Evolutionary conservation across 2,797 vertebrate species (phyloP).

Genomic region (Cirrhinus molitorella): DNA sequence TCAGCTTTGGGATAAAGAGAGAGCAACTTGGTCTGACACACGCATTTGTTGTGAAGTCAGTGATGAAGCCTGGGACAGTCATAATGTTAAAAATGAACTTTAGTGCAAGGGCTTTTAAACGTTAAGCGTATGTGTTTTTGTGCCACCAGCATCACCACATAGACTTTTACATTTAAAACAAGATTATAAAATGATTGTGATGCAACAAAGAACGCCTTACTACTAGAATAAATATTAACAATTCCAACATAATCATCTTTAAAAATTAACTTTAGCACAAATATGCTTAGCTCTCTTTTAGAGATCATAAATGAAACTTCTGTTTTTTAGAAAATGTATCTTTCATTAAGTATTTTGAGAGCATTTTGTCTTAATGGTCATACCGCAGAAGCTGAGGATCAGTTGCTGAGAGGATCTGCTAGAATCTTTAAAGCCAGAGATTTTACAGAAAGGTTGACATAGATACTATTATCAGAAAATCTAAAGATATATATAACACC

Average conservation of each 20-base stretch:
- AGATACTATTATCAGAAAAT: constrained; percentile 54
- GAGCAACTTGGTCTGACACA: constrained; percentile 38
- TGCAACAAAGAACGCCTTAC: not conserved
- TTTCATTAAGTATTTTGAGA: not conserved
- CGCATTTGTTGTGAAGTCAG: constrained; percentile 44
- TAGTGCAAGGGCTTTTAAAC: not conserved
- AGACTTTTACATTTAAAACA: not conserved
- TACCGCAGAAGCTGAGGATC: not conserved
- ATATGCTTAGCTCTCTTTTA: not conserved
- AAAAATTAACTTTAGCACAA: not conserved
- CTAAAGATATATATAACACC: constrained; percentile 63
- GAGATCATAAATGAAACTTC: not conserved
- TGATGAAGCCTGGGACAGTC: not conserved
- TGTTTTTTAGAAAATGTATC: not conserved
- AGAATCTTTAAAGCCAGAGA: constrained; percentile 24
- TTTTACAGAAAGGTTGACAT: constrained; percentile 21
- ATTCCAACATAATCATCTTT: not conserved
- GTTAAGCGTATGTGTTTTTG: not conserved
- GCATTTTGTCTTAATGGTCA: not conserved
- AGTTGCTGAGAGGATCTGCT: constrained; percentile 9
- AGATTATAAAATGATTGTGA: not conserved
- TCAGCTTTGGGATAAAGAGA: constrained; percentile 61
- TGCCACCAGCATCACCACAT: not conserved
- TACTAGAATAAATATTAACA: not conserved
- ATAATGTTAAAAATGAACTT: constrained; percentile 5